Evolutionary conservation across 2,797 vertebrate species (phyloP).

Genomic region (Sylvilagus floridanus): DNA sequence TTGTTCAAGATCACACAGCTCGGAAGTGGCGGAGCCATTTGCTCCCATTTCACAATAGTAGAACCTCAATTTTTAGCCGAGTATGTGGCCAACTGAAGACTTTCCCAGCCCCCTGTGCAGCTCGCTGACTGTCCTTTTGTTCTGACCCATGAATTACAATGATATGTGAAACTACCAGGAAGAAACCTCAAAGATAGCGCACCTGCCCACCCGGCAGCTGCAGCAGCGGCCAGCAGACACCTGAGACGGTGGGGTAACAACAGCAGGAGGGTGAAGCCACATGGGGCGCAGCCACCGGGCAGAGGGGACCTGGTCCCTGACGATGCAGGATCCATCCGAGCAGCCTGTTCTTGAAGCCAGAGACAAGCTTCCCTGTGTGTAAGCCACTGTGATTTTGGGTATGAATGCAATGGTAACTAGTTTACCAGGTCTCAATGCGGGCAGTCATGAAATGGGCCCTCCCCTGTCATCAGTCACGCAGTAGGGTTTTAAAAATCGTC

Average conservation of each 20-base stretch:
- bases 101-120: neutral
- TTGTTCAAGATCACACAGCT: neutral
- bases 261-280: neutral
- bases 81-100: neutral
- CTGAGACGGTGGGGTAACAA: neutral
- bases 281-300: neutral
- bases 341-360: neutral
- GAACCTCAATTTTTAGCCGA: neutral
- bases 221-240: neutral
- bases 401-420: neutral
- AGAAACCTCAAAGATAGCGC: neutral
- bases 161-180: neutral
- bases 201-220: neutral
- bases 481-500: neutral
- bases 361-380: neutral
- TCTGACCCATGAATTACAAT: neutral
- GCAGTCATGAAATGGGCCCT: neutral
- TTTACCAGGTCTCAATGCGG: neutral
- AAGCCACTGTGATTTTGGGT: neutral
- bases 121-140: neutral
- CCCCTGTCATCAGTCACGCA: neutral
- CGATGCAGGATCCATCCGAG: neutral
- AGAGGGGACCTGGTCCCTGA: neutral
- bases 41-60: neutral
- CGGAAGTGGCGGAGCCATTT: neutral